These are phyloP conservation scores for Origma solitaria DNA, from an alignment of 2,113 vertebrate species.

Conservation along the genomic window DNA sequence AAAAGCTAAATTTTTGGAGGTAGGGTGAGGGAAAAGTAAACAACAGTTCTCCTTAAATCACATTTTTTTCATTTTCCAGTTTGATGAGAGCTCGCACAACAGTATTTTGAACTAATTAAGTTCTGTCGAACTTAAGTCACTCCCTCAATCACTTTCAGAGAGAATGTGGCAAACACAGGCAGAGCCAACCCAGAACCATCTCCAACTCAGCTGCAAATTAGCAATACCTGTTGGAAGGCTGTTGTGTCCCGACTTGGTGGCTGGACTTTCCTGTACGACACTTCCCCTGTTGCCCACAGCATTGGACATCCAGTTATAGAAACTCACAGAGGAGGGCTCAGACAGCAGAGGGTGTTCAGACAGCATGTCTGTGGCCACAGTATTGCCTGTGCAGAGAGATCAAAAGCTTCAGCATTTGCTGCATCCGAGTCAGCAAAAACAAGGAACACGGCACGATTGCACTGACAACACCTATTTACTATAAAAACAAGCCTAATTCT, in stretches of 20 bases:
- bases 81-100: background rate
- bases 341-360: constrained; percentile 94
- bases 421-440: background rate
- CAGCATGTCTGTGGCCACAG: constrained; percentile 85
- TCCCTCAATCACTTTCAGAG: background rate
- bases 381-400: constrained; percentile 73
- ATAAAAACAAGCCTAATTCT: background rate
- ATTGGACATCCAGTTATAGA: constrained; percentile 99
- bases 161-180: background rate
- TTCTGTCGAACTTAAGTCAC: background rate
- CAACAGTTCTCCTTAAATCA: background rate
- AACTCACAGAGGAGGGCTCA: constrained; percentile 93
- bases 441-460: background rate
- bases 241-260: constrained; percentile 86
- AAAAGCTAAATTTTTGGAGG: background rate
- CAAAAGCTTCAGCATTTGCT: background rate
- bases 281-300: constrained; percentile 91
- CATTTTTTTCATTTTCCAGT: background rate
- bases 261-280: constrained; percentile 81
- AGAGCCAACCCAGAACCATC: background rate
- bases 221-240: constrained; percentile 89
- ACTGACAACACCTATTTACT: background rate
- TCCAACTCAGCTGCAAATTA: background rate
- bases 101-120: background rate
- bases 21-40: background rate